phyloP scores from a whole-genome alignment of 2,113 vertebrate species.

The Cardinalis cardinalis region DNA sequence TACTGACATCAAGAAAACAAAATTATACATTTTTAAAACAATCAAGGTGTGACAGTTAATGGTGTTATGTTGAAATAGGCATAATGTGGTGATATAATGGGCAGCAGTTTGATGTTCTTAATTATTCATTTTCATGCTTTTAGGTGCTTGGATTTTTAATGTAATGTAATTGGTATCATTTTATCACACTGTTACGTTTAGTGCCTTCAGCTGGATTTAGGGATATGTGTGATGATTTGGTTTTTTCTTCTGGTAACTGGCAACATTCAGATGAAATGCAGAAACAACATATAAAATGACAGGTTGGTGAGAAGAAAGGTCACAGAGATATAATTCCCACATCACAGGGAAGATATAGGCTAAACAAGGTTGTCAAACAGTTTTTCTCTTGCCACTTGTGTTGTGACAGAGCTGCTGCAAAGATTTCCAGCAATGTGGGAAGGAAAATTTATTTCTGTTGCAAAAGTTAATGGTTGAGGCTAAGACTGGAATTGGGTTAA shows the following conservation, averaged over 20 bases:
- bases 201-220: background rate
- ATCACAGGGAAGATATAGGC: background rate
- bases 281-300: background rate
- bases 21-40: background rate
- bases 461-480: background rate
- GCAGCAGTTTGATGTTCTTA: constrained; percentile 10
- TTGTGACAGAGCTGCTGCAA: background rate
- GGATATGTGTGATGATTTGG: background rate
- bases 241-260: background rate
- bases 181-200: constrained; percentile 8
- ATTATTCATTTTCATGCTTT: constrained; percentile 57
- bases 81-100: background rate
- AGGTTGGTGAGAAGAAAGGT: background rate
- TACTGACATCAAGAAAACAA: constrained; percentile 13
- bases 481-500: background rate
- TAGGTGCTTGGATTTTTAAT: constrained; percentile 54
- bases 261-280: background rate
- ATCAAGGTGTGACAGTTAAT: constrained; percentile 28
- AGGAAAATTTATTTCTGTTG: background rate
- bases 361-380: background rate
- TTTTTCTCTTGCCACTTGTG: background rate
- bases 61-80: background rate
- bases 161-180: constrained; percentile 9
- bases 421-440: background rate
- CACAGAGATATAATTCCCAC: background rate